Evolutionary conservation across 2,113 vertebrate species (phyloP), one percentile per base, ranked within the genome.

Genomic region (Myotis lucifugus): DNA sequence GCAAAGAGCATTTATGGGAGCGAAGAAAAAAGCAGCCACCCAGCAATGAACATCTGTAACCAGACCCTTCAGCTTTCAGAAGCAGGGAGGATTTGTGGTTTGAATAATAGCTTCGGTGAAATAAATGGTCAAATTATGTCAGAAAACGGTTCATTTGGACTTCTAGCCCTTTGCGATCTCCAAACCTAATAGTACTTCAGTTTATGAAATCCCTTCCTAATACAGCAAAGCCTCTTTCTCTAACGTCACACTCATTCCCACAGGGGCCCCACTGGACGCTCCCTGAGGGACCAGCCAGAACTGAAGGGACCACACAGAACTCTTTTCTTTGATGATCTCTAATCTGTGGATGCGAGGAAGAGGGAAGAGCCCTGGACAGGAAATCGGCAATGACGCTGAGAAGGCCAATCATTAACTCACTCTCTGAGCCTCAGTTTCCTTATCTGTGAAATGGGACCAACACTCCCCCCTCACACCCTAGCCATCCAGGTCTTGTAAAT

Each of bases 41-140:
- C 61, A 79, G 66, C 64, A 64, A 46, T 4, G 74, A 89, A 29
- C 10, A 21, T 52, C 42, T 5, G 70, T 50, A 72, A 59, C 73
- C 42, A 34, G 34, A 67, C 27, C 54, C 66, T 73, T 82, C 0
- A 0, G 54, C 6, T 48, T 91, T 91, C 70, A 61, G 70, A 94
- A 79, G 82, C 34, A 83, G 42, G 61, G 86, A 92, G n/a, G 37
- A 12, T 23, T 67, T 91, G 40, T 48, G 6, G 6, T 92, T 72
- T 48, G 5, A 94, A 78, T 81, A 94, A 93, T 89, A 32, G 69
- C 19, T 56, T 95, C 32, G 46, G 54, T 85, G 95, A 88, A 78
- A 92, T 90, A 42, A 25, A 8, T 54, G 21, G 56, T 85, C 88
- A 74, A 88, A 85, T 90, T 72, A 48, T 84, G 56, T 92, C 25